phyloP scores from a whole-genome alignment of 2,888 invertebrate genomes.

The Slavum lentiscoides region DNA sequence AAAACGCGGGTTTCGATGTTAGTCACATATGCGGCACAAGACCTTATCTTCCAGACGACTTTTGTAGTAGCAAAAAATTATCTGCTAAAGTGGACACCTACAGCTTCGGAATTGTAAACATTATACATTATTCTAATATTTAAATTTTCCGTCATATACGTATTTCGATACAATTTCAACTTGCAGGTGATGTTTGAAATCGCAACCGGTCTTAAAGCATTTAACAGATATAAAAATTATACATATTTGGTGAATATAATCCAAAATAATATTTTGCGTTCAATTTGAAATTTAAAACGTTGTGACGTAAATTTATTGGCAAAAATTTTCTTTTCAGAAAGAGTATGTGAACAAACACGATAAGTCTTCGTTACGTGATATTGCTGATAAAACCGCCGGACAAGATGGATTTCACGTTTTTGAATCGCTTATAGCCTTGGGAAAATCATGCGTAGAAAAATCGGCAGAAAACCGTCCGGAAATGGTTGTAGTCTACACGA shows the following conservation, averaged over 20 bases:
- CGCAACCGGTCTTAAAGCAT: constrained; percentile 73
- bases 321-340: constrained; percentile 60
- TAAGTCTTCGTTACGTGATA: constrained; percentile 58
- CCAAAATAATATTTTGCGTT: not conserved
- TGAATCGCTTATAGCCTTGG: constrained; percentile 68
- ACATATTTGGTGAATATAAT: constrained; percentile 59
- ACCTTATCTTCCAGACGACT: constrained; percentile 93
- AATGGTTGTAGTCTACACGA: constrained; percentile 68
- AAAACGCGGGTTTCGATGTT: constrained; percentile 66
- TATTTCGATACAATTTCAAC: constrained; percentile 16
- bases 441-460: constrained; percentile 70
- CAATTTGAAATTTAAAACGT: not conserved
- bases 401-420: constrained; percentile 63
- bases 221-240: constrained; percentile 64
- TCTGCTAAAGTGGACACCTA: constrained; percentile 92
- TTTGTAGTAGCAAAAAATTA: constrained; percentile 73
- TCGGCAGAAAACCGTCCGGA: constrained; percentile 72
- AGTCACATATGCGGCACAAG: constrained; percentile 86
- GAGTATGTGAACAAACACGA: constrained; percentile 64
- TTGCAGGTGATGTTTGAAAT: constrained; percentile 74
- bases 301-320: too few relatives aligned
- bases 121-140: not conserved
- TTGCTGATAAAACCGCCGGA: constrained; percentile 63
- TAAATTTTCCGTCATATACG: too few relatives aligned
- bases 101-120: constrained; percentile 80